A percentile compares a stretch with the other conserved stretches of the same genome.
Conservation (phyloP, 2,797 vertebrate species). For the Salarias fasciatus region DNA sequence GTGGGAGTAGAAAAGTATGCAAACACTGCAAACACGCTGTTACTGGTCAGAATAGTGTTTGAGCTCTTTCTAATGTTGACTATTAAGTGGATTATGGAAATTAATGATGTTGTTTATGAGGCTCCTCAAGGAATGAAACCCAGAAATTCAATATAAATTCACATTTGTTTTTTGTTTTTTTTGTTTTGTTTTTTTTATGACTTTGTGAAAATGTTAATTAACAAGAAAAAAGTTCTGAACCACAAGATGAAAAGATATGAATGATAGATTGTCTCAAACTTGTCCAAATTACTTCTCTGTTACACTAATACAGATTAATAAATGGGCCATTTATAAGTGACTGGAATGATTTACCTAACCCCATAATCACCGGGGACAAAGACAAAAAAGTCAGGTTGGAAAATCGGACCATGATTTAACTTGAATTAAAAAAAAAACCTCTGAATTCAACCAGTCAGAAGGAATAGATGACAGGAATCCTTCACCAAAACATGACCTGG, state of each 20-base stretch:
- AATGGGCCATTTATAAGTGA: too few relatives aligned
- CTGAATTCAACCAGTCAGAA: background rate
- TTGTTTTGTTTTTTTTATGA: too few relatives aligned
- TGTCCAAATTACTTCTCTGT: background rate
- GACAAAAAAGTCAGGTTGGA: too few relatives aligned
- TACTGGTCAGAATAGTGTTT: too few relatives aligned
- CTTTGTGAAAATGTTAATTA: too few relatives aligned
- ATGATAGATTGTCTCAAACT: background rate
- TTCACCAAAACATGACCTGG: background rate
- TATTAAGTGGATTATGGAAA: background rate
- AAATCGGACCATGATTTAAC: too few relatives aligned
- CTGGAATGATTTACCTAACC: too few relatives aligned
- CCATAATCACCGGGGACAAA: too few relatives aligned
- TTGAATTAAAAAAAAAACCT: too few relatives aligned
- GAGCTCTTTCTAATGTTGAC: background rate
- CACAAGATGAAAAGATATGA: too few relatives aligned
- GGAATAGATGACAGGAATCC: background rate
- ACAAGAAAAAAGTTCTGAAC: too few relatives aligned
- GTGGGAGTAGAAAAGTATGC: constrained; percentile 19
- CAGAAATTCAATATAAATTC: background rate
- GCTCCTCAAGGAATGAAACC: background rate
- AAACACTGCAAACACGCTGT: background rate
- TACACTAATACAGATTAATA: background rate
- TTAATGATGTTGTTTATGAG: background rate
- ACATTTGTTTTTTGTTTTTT: too few relatives aligned